Base-by-base conservation (phyloP, 1,140 invertebrate species). In the Atopsyche davidsoni region DNA sequence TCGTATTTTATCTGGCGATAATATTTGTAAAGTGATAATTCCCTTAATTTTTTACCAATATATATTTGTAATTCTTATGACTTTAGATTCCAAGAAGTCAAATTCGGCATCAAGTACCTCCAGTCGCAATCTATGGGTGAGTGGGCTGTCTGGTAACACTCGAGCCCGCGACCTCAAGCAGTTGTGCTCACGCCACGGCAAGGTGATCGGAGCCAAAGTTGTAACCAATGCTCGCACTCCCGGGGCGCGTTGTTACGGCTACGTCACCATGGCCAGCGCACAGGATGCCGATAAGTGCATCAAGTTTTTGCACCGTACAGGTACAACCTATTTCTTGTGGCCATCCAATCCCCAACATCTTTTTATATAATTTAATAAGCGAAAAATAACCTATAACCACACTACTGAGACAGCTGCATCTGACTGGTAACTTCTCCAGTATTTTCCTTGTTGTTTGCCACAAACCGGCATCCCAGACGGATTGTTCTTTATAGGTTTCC, bases 191-290 rank as follows among this genome's bases (percentile, higher is more conserved):
- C 89, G 90, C 64, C 85, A 90, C 77, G 93, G 92, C 59, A 96
- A 96, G 79, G 93, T 96, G 3, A 82, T 93, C 62, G 91, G 89
- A 43, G 92, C 92, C 0, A 96, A 96, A 75, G 87, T 97, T n/a
- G 93, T 97, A 0, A 95, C 92, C 1, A 96, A 94, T 72, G 89
- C 92, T 1, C 79, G 85, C 44, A 90, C 87, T 19, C 91, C 92
- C 2, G 91, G 91, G 16, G 86, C 90, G 14, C 80, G 89, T 42
- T 96, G 92, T 67, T 96, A 94, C 67, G 94, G 93, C 22, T 95
- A 94, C 68, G 89, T 97, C 2, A 95, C 91, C 0, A 95, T 96
- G 90, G 84, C 83, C 1, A 86, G 85, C 16, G 79, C 83, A 25
- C 87, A 89, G 51, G 92, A 96, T 71, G 91, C 92, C 4, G 80